phyloP scores from a whole-genome alignment of 2,888 invertebrate genomes.

The Eilema sororculum region DNA sequence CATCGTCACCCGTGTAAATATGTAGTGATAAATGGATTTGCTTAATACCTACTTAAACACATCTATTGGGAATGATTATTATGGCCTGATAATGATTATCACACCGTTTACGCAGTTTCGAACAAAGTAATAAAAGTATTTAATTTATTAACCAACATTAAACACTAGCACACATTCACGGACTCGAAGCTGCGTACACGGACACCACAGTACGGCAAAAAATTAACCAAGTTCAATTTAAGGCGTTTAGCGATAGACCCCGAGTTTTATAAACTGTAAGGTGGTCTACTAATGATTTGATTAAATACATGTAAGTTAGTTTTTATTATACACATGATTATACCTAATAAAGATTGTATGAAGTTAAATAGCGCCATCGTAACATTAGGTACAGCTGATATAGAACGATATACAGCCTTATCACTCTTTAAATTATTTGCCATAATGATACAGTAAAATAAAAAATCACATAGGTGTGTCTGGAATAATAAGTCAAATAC shows the following conservation, averaged over 20 bases:
- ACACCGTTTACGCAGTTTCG: neutral
- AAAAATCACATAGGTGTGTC: no score
- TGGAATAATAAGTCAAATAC: no score
- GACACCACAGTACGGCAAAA: neutral
- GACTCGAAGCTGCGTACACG: neutral
- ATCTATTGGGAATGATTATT: neutral
- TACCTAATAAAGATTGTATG: neutral
- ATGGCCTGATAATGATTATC: no score
- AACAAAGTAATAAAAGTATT: neutral
- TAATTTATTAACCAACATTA: neutral
- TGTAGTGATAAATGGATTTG: neutral
- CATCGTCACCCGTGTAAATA: no score
- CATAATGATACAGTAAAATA: no score
- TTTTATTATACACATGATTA: no score
- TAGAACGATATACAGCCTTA: no score
- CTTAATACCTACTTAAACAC: no score
- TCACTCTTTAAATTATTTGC: no score
- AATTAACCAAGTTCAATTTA: neutral
- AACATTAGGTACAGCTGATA: no score
- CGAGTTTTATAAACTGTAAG: neutral
- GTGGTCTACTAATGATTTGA: neutral
- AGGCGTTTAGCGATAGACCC: neutral
- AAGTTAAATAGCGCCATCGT: neutral
- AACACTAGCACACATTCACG: neutral
- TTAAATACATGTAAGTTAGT: no score